These are phyloP conservation scores for Drosophila affinis DNA, from an alignment of 2,888 invertebrate species.

Conservation along the genomic window DNA sequence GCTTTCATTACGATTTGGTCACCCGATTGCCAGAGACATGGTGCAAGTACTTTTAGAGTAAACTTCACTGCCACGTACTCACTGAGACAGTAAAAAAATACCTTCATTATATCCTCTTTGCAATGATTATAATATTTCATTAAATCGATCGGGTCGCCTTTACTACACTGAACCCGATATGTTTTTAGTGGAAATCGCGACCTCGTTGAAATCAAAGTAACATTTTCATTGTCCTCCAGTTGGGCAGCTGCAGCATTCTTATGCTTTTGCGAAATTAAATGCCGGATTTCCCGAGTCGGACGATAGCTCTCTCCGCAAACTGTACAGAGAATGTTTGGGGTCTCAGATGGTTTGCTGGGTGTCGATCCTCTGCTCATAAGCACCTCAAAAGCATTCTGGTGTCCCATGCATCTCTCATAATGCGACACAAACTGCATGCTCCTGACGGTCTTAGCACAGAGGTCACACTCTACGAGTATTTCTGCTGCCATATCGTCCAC, in stretches of 20 bases:
- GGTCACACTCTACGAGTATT: constrained; percentile 4
- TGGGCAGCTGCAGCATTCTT: neutral
- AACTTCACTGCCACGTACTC: constrained; percentile 1
- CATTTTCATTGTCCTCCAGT: neutral
- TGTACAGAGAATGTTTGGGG: neutral
- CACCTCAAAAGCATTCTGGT: neutral
- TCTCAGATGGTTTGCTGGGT: neutral
- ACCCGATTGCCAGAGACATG: neutral
- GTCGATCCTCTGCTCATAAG: neutral
- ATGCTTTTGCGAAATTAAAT: neutral
- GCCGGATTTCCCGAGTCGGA: neutral
- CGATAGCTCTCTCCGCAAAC: neutral
- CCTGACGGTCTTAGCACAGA: neutral
- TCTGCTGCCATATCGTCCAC: neutral
- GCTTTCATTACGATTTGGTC: neutral
- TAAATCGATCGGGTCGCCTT: neutral
- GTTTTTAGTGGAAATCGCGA: neutral
- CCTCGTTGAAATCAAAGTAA: neutral
- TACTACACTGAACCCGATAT: neutral
- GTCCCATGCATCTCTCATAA: neutral
- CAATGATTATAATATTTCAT: neutral
- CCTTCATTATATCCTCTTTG: neutral
- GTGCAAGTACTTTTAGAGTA: neutral
- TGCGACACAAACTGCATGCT: neutral
- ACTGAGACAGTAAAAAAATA: neutral